A percentile compares a stretch with the other conserved stretches of the same genome.
Evolutionary conservation across 2,888 invertebrate genomes (phyloP).

Genomic region (Perizoma flavofasciatum): DNA sequence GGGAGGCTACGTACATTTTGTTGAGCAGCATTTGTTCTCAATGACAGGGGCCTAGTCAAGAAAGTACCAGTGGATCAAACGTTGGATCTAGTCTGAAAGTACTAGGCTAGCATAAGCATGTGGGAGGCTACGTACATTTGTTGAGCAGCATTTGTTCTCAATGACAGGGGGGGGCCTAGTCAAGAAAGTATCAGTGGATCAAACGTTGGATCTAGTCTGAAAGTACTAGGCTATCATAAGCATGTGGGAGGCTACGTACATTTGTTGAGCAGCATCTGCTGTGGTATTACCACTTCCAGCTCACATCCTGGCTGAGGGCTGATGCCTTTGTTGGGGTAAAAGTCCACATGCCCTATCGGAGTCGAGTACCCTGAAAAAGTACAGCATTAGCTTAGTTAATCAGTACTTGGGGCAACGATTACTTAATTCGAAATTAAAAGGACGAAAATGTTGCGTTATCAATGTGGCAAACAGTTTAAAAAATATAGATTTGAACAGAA

Average conservation of each 20-base stretch:
- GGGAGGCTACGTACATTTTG: conserved; percentile 60
- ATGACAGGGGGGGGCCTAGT: no score
- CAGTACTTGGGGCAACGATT: no score
- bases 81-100: neutral
- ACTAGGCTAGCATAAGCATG: neutral
- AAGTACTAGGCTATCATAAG: neutral
- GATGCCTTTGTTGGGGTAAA: conserved; percentile 86
- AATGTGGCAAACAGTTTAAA: no score
- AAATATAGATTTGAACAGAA: no score
- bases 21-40: no score
- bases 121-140: neutral
- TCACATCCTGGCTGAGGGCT: conserved; percentile 86
- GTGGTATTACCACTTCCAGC: conserved; percentile 75
- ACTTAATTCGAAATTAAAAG: no score
- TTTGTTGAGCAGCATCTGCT: conserved; percentile 71
- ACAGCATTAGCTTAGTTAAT: no score
- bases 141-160: no score
- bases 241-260: conserved; percentile 52
- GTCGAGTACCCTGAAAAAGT: conserved; percentile 64
- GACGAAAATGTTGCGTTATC: no score
- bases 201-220: neutral
- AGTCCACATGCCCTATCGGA: conserved; percentile 85
- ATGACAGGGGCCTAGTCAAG: no score
- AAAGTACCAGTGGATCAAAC: no score
- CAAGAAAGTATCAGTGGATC: no score